Percentiles rank a stretch among this genome's conserved stretches.
Conservation (phyloP, 35 echinoderm and acorn worm species). For the Ptychodera flava region DNA sequence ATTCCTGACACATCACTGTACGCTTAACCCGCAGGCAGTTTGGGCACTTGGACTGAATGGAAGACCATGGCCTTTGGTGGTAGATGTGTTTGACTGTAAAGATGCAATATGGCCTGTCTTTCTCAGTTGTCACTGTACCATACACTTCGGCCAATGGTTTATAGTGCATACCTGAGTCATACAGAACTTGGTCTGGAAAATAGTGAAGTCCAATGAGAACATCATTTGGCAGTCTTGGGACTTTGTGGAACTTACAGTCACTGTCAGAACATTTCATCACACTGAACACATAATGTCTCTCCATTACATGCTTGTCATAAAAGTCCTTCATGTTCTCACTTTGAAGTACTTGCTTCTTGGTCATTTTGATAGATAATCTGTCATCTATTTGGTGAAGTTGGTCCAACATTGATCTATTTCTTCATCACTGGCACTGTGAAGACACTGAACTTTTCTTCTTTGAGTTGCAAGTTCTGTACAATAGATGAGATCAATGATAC, state of each 20-base stretch:
- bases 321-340: slow-evolving; percentile 4
- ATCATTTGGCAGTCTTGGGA: slow-evolving; percentile 16
- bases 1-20: not conserved
- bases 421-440: not conserved
- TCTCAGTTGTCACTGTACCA: slow-evolving; percentile 20
- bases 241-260: slow-evolving; percentile 12
- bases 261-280: slow-evolving; percentile 28
- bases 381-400: not conserved
- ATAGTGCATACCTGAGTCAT: slow-evolving; percentile 32
- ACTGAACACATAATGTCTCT: slow-evolving; percentile 35
- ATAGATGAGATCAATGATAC: not conserved
- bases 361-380: not conserved
- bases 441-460: not conserved
- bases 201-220: slow-evolving; percentile 13
- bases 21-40: not conserved
- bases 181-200: slow-evolving; percentile 33
- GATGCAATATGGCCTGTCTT: slow-evolving; percentile 17
- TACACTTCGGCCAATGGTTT: slow-evolving; percentile 17
- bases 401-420: not conserved
- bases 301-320: slow-evolving; percentile 8
- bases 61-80: not conserved
- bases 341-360: not conserved
- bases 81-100: not conserved
- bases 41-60: not conserved
- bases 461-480: not conserved